phyloP scores from a whole-genome alignment of 2,888 invertebrate genomes.

The Habrosyne pyritoides region DNA sequence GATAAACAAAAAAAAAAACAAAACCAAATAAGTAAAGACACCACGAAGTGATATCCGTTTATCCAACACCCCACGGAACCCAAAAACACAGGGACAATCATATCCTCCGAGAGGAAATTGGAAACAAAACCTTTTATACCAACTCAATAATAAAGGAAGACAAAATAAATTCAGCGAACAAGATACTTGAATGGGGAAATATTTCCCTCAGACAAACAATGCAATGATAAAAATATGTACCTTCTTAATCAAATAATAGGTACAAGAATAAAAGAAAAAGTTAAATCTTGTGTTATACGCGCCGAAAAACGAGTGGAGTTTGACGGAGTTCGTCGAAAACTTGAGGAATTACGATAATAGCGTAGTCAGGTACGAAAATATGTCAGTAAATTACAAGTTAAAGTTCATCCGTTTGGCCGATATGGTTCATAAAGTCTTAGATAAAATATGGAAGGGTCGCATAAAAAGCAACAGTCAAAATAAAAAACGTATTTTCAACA shows the following conservation, averaged over 20 bases:
- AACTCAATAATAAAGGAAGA: neutral
- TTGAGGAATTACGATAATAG: slow-evolving; percentile 27
- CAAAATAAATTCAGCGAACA: neutral
- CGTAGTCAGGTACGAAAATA: slow-evolving; percentile 33
- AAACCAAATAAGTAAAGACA: neutral
- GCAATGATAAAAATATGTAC: neutral
- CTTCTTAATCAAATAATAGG: slow-evolving; percentile 9
- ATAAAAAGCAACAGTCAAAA: neutral
- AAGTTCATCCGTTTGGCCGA: slow-evolving; percentile 23
- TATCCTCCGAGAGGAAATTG: neutral
- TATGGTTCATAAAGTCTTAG: slow-evolving; percentile 23
- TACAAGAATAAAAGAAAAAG: slow-evolving; percentile 9
- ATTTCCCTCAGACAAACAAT: slow-evolving; percentile 10
- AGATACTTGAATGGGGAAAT: neutral
- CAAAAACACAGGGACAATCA: neutral
- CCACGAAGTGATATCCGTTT: neutral
- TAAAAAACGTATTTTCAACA: slow-evolving; percentile 1
- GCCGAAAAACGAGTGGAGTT: slow-evolving; percentile 1
- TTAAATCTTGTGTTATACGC: slow-evolving; percentile 7
- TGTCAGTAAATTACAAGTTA: slow-evolving; percentile 21
- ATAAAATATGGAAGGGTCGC: neutral
- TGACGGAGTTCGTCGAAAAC: slow-evolving; percentile 2
- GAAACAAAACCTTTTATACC: slow-evolving; percentile 3
- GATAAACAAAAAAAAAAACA: neutral
- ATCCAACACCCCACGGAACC: neutral